These are phyloP conservation scores for Catostomus latipinnis DNA, from an alignment of 2,797 vertebrate species.

Conservation along the genomic window DNA sequence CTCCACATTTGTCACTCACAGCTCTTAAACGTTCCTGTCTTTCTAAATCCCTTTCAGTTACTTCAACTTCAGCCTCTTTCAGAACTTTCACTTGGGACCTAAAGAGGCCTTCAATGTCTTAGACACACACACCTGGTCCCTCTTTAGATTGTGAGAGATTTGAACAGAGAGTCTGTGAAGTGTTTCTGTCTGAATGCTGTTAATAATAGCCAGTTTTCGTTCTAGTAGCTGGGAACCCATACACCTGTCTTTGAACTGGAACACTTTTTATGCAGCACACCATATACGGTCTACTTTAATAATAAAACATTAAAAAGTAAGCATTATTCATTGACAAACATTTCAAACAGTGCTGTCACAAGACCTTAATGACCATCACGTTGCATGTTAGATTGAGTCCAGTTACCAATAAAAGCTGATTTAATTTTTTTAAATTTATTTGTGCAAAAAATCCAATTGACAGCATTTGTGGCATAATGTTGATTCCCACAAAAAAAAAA, in stretches of 20 bases:
- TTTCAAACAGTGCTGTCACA: too few relatives aligned
- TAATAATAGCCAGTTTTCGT: slow-evolving; percentile 19
- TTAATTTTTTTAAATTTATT: too few relatives aligned
- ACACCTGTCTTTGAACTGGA: background rate
- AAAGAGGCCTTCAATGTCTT: slow-evolving; percentile 8
- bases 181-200: slow-evolving; percentile 22
- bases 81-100: background rate
- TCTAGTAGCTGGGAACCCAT: slow-evolving; percentile 20
- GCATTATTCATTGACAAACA: too few relatives aligned
- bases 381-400: too few relatives aligned
- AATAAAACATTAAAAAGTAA: too few relatives aligned
- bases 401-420: too few relatives aligned
- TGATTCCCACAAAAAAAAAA: too few relatives aligned
- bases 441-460: too few relatives aligned
- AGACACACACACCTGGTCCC: slow-evolving; percentile 11
- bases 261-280: too few relatives aligned
- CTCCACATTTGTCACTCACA: background rate
- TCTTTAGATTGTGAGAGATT: slow-evolving; percentile 5
- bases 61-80: background rate
- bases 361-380: too few relatives aligned
- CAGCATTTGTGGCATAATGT: too few relatives aligned
- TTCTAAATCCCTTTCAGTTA: slow-evolving; percentile 9
- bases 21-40: slow-evolving; percentile 9
- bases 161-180: slow-evolving; percentile 18
- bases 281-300: too few relatives aligned